Base-by-base conservation (phyloP, 2,797 vertebrate genomes). In the Ptychadena robeensis region DNA sequence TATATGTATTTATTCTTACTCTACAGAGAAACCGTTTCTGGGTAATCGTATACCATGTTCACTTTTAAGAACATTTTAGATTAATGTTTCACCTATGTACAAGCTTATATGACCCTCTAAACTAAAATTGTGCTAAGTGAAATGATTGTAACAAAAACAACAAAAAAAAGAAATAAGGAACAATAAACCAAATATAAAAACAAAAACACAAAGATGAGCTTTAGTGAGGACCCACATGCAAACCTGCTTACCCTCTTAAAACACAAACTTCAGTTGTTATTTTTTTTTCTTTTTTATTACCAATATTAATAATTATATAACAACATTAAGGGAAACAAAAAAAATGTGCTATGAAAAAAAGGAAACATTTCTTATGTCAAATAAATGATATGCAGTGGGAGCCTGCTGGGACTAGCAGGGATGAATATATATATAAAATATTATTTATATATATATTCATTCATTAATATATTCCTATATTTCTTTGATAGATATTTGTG, bases 251-350 rank as follows among this genome's bases (percentile, higher is more conserved):
- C 65, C 71, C 83, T 76, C 72, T 80, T 75, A 81, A 85, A 80
- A 85, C 83, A 85, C 78, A 85, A 80, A 81, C 63, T 31, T 75
- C 35, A 25, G 32, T 34, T 69, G 0, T 44, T 64, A 48, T 63
- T 63, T 84, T 32, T 28, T 74, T 35, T 48, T 40, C 68, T 80
- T 80, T 84, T 63, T 81, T 71, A 80, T 15, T 18, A 85, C 37
- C 65, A 85, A 80, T 31, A 83, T 70, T 40, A 80, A 65, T 44
- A 30, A 67, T 79, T 68, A 68, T 69, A 85, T 80, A 81, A 85
- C 82, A 84, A 84, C 83, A 85, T 81, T 81, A 65, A 81, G 30
- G 53, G 78, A 65, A 74, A 76, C 37, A 80, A 70, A 28, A 34
- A 69, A 70, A 73, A 77, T 63, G 15, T 48, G 64, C 61, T 70